These are phyloP conservation scores for Doris montereyensis DNA, from an alignment of 2,888 invertebrate species.

Conservation along the genomic window DNA sequence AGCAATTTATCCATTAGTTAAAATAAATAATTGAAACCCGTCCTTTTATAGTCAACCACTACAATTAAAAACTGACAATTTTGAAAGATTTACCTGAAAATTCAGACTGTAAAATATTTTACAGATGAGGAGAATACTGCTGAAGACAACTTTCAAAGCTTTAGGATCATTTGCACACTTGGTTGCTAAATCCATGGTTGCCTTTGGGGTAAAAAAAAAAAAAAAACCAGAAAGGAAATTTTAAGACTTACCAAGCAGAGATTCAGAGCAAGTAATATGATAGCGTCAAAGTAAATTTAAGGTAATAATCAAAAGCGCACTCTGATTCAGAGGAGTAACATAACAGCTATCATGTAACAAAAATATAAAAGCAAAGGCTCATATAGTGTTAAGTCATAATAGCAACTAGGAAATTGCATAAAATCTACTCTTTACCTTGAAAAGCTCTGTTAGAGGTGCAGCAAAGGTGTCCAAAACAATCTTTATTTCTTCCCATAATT, in stretches of 20 bases:
- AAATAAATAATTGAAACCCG: neutral
- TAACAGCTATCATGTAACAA: neutral
- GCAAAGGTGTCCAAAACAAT: slow-evolving; percentile 95
- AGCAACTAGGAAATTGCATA: neutral
- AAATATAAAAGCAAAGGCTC: neutral
- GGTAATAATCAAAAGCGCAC: neutral
- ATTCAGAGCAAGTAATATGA: too few species aligned
- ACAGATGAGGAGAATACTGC: slow-evolving; percentile 88
- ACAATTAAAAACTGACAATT: too few species aligned
- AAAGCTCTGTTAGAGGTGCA: slow-evolving; percentile 91
- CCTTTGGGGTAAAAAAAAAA: too few species aligned
- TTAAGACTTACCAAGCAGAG: too few species aligned
- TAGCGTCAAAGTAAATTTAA: too few species aligned
- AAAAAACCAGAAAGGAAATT: too few species aligned
- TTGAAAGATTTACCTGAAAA: slow-evolving; percentile 80
- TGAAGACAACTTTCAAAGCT: slow-evolving; percentile 87
- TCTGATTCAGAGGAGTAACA: neutral
- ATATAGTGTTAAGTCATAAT: neutral
- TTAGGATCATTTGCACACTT: slow-evolving; percentile 85
- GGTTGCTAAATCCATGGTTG: slow-evolving; percentile 86
- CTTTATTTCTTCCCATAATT: slow-evolving; percentile 96
- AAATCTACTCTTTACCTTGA: slow-evolving; percentile 78
- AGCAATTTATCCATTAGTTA: neutral
- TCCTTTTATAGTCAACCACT: neutral
- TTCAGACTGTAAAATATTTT: slow-evolving; percentile 98